Evolutionary conservation across 2,888 invertebrate genomes (phyloP).

Genomic region (Ichneumoninae sp.): DNA sequence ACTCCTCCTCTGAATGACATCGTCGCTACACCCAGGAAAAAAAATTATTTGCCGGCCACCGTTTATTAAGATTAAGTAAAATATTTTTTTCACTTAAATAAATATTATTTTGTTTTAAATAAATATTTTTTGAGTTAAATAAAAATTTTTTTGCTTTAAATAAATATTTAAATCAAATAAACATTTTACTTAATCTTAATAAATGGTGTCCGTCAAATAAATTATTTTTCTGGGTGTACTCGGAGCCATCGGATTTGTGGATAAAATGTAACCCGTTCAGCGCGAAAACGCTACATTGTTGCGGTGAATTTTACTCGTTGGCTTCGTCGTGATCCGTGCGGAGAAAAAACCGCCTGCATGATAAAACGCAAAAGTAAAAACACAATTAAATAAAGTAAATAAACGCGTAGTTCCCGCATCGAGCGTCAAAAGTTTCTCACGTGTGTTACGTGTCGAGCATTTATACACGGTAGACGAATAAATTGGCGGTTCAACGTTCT

Average conservation of each 20-base stretch:
- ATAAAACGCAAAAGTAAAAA: neutral
- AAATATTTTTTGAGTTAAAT: too few relatives aligned
- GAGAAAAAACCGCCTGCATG: neutral
- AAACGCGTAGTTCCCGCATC: neutral
- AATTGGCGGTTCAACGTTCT: constrained; percentile 48
- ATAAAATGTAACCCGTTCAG: neutral
- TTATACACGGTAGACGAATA: constrained; percentile 11
- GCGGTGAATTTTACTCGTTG: neutral
- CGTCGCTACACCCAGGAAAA: too few relatives aligned
- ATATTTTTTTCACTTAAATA: too few relatives aligned
- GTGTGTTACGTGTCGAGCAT: neutral
- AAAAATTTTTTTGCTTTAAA: too few relatives aligned
- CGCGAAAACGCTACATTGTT: neutral
- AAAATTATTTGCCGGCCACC: too few relatives aligned
- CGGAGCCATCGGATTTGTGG: neutral
- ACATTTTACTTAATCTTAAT: too few relatives aligned
- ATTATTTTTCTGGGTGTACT: too few relatives aligned
- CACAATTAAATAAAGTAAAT: neutral
- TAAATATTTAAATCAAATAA: too few relatives aligned
- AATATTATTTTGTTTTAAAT: too few relatives aligned
- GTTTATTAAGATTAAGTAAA: too few relatives aligned
- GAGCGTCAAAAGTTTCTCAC: neutral
- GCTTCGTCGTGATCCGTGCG: neutral
- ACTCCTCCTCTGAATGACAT: constrained; percentile 18
- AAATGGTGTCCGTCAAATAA: too few relatives aligned